Evolutionary conservation across 1,140 invertebrate species (phyloP).

Genomic region (Drosophila mayri): DNA sequence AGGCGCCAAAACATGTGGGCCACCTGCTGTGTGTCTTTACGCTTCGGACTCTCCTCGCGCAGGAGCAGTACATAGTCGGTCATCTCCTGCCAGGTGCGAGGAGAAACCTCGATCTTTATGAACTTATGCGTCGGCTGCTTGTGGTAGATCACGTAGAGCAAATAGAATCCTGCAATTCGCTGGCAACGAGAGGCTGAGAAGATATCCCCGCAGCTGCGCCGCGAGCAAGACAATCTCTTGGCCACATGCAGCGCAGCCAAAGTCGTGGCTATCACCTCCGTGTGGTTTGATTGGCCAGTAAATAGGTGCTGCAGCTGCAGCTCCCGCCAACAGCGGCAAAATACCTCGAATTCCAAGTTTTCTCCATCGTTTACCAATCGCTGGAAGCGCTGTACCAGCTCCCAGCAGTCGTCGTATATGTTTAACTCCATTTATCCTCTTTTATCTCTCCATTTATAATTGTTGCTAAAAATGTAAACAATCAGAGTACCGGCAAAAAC

Average conservation of each 20-base stretch:
- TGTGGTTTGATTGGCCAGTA: conserved; percentile 59
- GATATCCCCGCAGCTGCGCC: conserved; percentile 49
- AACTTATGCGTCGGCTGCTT: conserved; percentile 75
- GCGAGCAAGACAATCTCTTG: conserved; percentile 62
- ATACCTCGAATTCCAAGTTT: conserved; percentile 49
- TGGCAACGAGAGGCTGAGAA: conserved; percentile 34
- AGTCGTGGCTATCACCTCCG: conserved; percentile 73
- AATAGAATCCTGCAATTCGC: conserved; percentile 63
- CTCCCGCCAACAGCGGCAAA: conserved; percentile 63
- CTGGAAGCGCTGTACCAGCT: conserved; percentile 50
- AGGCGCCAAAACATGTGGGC: conserved; percentile 66
- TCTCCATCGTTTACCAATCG: conserved; percentile 18
- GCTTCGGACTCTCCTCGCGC: neutral
- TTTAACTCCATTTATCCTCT: conserved; percentile 41
- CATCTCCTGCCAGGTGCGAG: conserved; percentile 58
- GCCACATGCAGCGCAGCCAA: conserved; percentile 61
- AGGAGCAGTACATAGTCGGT: conserved; percentile 38
- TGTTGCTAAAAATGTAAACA: conserved; percentile 25
- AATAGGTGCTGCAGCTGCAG: conserved; percentile 68
- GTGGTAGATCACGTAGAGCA: conserved; percentile 73
- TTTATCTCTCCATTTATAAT: neutral
- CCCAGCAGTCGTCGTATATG: conserved; percentile 63
- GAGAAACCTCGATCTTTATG: conserved; percentile 64
- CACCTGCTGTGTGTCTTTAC: conserved; percentile 51
- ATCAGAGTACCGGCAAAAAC: neutral